Evolutionary conservation across 2,888 invertebrate species (phyloP).

Genomic region (Homarus gammarus): DNA sequence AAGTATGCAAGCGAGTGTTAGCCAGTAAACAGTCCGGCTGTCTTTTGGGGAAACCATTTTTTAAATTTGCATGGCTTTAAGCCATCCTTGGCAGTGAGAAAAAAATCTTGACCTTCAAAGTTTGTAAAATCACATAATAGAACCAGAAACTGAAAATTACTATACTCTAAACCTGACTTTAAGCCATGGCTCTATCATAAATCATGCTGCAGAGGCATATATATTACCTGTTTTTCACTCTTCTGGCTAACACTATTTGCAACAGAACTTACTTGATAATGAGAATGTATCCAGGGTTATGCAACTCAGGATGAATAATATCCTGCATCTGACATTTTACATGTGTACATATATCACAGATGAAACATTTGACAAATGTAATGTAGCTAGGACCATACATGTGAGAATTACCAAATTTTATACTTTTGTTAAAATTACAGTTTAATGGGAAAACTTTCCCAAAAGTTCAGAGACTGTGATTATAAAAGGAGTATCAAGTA

Average conservation of each 20-base stretch:
- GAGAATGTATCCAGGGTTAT: background rate
- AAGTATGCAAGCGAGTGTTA: background rate
- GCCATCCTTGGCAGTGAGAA: too few relatives aligned
- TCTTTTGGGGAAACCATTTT: too few relatives aligned
- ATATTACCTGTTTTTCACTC: background rate
- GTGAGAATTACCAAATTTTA: background rate
- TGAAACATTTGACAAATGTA: background rate
- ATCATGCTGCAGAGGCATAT: background rate
- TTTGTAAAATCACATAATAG: too few relatives aligned
- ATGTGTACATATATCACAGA: background rate
- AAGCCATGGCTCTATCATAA: background rate
- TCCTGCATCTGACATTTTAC: background rate
- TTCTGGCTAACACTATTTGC: background rate
- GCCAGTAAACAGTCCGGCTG: background rate
- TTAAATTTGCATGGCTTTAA: too few relatives aligned
- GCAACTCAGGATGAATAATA: background rate
- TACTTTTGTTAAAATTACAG: constrained; percentile 9
- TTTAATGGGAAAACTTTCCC: background rate
- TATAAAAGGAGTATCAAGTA: background rate
- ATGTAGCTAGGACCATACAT: background rate
- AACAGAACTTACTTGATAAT: background rate
- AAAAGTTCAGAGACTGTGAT: background rate
- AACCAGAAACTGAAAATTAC: too few relatives aligned
- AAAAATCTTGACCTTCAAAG: too few relatives aligned
- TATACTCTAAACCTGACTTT: too few relatives aligned